A percentile compares a stretch with the other conserved stretches of the same genome.
Evolutionary conservation across 2,113 vertebrate genomes (phyloP).

Genomic region (Pyrgilauda ruficollis): DNA sequence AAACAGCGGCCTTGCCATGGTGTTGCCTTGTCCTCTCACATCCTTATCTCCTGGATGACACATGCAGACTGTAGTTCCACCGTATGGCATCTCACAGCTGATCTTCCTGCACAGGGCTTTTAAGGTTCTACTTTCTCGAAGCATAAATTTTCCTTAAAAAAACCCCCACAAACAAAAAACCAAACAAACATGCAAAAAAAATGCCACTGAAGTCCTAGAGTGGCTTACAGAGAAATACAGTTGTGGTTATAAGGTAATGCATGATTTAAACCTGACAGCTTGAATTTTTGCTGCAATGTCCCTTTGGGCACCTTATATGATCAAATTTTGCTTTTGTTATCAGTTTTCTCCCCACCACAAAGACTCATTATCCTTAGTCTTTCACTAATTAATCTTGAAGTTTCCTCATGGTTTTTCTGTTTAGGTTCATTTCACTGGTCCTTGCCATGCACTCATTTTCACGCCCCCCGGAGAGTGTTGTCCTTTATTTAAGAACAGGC

Average conservation of each 20-base stretch:
- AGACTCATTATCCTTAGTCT: conserved; percentile 48
- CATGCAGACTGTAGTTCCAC: not conserved
- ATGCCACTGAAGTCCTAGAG: fast-evolving
- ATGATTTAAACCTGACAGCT: conserved; percentile 22
- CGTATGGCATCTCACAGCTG: not conserved
- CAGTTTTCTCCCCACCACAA: conserved; percentile 53
- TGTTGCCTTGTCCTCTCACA: not conserved
- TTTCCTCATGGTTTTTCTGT: conserved; percentile 34
- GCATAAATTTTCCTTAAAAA: not conserved
- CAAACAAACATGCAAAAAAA: not conserved
- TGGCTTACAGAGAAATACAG: not conserved
- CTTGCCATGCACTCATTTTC: not conserved
- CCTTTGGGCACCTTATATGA: not conserved
- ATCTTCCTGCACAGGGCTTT: not conserved
- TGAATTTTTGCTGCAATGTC: conserved; percentile 13
- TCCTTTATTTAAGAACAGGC: conserved; percentile 66
- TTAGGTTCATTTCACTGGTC: conserved; percentile 44
- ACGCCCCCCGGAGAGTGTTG: not conserved
- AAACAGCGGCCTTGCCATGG: not conserved
- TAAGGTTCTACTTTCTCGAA: not conserved
- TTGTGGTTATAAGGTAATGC: conserved; percentile 1
- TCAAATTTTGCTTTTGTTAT: conserved; percentile 4
- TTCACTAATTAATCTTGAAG: conserved; percentile 65
- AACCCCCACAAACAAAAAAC: not conserved
- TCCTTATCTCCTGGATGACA: not conserved